These are phyloP conservation scores for Zaprionus davidi DNA, from an alignment of 1,140 invertebrate genomes.

Conservation along the genomic window DNA sequence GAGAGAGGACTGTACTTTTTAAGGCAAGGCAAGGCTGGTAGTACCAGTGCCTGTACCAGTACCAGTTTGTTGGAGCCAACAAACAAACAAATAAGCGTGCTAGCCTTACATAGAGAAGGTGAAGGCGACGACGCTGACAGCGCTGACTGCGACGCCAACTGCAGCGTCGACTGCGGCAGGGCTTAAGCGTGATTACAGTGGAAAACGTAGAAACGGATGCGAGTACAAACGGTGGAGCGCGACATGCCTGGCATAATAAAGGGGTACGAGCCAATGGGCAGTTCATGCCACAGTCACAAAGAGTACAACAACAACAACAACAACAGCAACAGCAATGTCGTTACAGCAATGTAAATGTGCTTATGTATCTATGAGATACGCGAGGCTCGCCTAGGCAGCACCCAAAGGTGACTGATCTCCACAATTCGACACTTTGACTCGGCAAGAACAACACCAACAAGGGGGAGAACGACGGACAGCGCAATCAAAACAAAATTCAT, in stretches of 20 bases:
- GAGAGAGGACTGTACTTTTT: slow-evolving; percentile 67
- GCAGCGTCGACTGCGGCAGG: slow-evolving; percentile 20
- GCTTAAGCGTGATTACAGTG: slow-evolving; percentile 70
- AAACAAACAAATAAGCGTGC: slow-evolving; percentile 80
- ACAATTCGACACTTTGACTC: slow-evolving; percentile 81
- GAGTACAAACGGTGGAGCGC: slow-evolving; percentile 45
- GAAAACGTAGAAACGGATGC: slow-evolving; percentile 57
- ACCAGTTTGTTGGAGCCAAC: slow-evolving; percentile 76
- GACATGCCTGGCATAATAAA: slow-evolving; percentile 76
- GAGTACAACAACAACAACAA: slow-evolving; percentile 10
- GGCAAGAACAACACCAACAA: slow-evolving; percentile 46
- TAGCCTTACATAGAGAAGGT: slow-evolving; percentile 58
- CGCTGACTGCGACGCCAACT: slow-evolving; percentile 26
- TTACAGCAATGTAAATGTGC: slow-evolving; percentile 71
- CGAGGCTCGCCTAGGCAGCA: slow-evolving; percentile 52
- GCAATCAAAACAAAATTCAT: slow-evolving; percentile 75
- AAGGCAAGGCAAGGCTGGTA: slow-evolving; percentile 20
- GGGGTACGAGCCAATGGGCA: slow-evolving; percentile 55
- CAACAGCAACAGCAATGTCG: slow-evolving; percentile 11
- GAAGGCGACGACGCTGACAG: slow-evolving; percentile 6
- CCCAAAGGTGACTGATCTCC: slow-evolving; percentile 77
- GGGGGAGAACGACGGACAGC: slow-evolving; percentile 38
- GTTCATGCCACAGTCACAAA: slow-evolving; percentile 8
- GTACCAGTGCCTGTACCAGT: slow-evolving; percentile 28
- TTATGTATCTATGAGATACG: slow-evolving; percentile 61